phyloP scores from a whole-genome alignment of 2,888 invertebrate species.

The Anoplius nigerrimus region DNA sequence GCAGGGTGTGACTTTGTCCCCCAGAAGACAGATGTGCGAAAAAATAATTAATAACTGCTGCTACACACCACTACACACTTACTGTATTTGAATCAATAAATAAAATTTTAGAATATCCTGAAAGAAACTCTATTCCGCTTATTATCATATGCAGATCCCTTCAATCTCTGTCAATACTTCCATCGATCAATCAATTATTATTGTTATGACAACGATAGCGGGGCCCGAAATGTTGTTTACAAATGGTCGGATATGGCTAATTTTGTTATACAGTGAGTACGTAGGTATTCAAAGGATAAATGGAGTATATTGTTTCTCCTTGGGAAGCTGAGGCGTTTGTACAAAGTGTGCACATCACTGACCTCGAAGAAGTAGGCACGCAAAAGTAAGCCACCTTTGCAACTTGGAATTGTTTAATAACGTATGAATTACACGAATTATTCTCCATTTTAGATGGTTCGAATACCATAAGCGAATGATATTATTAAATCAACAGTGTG shows the following conservation, averaged over 20 bases:
- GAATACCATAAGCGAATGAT: conserved; percentile 89
- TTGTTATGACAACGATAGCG: conserved; percentile 26
- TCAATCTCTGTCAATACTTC: background rate
- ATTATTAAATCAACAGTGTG: conserved; percentile 91
- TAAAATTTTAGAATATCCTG: too few species aligned
- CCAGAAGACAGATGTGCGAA: background rate
- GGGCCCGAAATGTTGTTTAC: conserved; percentile 59
- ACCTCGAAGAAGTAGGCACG: conserved; percentile 83
- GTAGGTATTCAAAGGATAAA: conserved; percentile 9
- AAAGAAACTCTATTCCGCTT: too few species aligned
- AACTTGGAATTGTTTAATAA: background rate
- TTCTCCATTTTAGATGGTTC: conserved; percentile 80
- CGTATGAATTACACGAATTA: background rate
- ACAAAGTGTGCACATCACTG: conserved; percentile 82
- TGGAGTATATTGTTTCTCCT: conserved; percentile 77
- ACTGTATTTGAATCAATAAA: too few species aligned
- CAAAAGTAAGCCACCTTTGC: conserved; percentile 75
- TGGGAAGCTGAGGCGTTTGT: conserved; percentile 87
- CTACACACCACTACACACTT: too few species aligned
- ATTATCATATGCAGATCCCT: too few species aligned
- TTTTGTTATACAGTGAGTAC: conserved; percentile 18
- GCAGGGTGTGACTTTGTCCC: too few species aligned
- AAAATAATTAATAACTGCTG: background rate
- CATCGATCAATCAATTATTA: conserved; percentile 4
- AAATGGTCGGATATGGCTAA: conserved; percentile 57